A percentile compares a stretch with the other conserved stretches of the same genome.
Conservation (phyloP, 2,888 invertebrate genomes). For the Tribolium freemani region DNA sequence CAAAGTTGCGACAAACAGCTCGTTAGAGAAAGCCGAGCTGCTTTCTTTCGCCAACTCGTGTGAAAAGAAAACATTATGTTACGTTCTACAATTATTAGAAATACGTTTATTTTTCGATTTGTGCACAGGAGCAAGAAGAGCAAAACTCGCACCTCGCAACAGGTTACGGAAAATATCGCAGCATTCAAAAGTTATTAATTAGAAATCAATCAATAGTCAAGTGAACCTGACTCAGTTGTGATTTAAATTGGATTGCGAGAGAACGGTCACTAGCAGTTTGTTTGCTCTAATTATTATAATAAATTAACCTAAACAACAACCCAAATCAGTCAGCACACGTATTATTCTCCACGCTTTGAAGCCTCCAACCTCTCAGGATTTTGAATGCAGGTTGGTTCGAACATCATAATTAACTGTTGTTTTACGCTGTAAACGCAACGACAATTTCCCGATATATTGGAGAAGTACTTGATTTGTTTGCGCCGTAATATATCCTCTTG, state of each 20-base stretch:
- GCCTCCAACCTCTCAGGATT: no score
- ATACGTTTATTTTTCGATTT: not conserved
- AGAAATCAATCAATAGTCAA: not conserved
- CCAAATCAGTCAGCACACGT: no score
- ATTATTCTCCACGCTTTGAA: no score
- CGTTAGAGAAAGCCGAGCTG: slow-evolving; percentile 11
- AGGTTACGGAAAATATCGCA: no score
- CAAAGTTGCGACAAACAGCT: slow-evolving; percentile 26
- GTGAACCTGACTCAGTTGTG: not conserved
- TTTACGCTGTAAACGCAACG: not conserved
- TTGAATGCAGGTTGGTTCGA: not conserved
- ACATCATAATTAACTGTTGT: not conserved
- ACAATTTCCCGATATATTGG: not conserved
- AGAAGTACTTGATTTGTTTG: slow-evolving; percentile 5
- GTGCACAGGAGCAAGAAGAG: not conserved
- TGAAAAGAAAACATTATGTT: slow-evolving; percentile 13
- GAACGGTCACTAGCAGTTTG: not conserved
- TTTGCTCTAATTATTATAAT: not conserved
- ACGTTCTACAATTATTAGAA: slow-evolving; percentile 8
- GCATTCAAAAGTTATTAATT: not conserved
- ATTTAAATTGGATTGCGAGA: not conserved
- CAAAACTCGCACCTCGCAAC: not conserved
- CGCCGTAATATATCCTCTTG: slow-evolving; percentile 7
- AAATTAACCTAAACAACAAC: not conserved
- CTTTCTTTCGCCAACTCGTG: slow-evolving; percentile 8